Evolutionary conservation across 2,888 invertebrate genomes (phyloP), one percentile per base, ranked within the genome.

Genomic region (Volucella zonaria): DNA sequence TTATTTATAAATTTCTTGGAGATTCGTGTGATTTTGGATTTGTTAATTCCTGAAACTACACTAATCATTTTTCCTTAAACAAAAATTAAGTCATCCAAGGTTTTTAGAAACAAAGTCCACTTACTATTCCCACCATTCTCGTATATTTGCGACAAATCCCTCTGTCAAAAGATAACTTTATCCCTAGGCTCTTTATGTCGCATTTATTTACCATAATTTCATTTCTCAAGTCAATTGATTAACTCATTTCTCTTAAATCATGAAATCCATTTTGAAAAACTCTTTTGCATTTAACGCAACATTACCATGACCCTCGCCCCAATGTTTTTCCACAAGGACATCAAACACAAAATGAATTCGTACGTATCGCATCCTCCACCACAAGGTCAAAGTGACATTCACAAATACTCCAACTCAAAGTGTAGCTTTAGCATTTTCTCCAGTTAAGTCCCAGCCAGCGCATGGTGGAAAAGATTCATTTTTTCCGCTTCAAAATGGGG

Each of bases 221-320:
- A 59, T 40, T 68, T n/a, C 62, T 67, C 62, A 71, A 76, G 51
- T 31, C 61, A 67, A 66, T 75, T 83, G 70, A 83, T 83, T 83
- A 83, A 78, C 23, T 71, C 64, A 51, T 64, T 14, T 38, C 9
- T 51, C n/a, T 64, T 31, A 31, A 70, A 62, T 66, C 43, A 67
- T 42, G 71, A 75, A 71, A 38, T 66, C 79, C 80, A 76, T 73
- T 80, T 76, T 73, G 73, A 85, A 52, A 79, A 43, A 75, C 80
- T 85, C 80, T 76, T 85, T 85, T 80, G 76, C 67, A 85, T 85
- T 51, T 51, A 52, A 31, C 40, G 18, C 71, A 56, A 54, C 11
- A 31, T 31, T 6, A 31, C 31, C 31, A 31, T 31, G 31, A 31
- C 4, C 31, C 31, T 31, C 31, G 6, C 31, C 31, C 6, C 31